These are phyloP conservation scores for Phytoseiulus persimilis DNA, from an alignment of 2,888 invertebrate genomes.

Conservation along the genomic window DNA sequence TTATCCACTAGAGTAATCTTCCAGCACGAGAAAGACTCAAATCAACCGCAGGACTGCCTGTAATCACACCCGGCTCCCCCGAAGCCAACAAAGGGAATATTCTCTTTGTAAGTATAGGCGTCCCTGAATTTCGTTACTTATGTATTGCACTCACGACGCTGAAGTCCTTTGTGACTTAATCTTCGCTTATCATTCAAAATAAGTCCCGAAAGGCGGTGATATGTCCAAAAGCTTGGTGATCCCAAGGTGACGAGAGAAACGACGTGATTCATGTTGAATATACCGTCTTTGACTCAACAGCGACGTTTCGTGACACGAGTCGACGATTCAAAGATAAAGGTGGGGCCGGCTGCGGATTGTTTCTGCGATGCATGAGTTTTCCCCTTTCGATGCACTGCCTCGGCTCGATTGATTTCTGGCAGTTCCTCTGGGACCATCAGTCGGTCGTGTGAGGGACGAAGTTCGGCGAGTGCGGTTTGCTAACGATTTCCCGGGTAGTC, in stretches of 20 bases:
- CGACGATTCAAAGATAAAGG: neutral
- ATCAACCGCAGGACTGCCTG: slow-evolving; percentile 18
- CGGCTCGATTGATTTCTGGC: neutral
- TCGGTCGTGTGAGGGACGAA: no score
- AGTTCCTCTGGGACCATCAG: no score
- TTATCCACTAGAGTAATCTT: neutral
- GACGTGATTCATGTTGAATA: no score
- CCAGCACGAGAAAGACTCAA: slow-evolving; percentile 26
- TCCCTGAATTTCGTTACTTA: no score
- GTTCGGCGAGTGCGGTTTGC: no score
- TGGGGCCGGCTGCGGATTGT: neutral
- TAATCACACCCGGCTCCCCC: neutral
- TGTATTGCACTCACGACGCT: no score
- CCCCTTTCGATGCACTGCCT: neutral
- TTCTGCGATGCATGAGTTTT: neutral
- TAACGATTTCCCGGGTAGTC: no score
- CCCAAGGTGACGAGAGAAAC: no score
- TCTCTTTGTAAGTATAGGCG: neutral
- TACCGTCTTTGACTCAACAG: neutral
- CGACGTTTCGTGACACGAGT: neutral
- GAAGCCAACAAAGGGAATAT: slow-evolving; percentile 6
- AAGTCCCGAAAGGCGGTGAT: no score
- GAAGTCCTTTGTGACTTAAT: no score
- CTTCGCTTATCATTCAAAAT: no score
- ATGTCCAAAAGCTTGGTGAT: no score